Evolutionary conservation across 2,113 vertebrate genomes (phyloP).

Genomic region (Atrichornis clamosus): DNA sequence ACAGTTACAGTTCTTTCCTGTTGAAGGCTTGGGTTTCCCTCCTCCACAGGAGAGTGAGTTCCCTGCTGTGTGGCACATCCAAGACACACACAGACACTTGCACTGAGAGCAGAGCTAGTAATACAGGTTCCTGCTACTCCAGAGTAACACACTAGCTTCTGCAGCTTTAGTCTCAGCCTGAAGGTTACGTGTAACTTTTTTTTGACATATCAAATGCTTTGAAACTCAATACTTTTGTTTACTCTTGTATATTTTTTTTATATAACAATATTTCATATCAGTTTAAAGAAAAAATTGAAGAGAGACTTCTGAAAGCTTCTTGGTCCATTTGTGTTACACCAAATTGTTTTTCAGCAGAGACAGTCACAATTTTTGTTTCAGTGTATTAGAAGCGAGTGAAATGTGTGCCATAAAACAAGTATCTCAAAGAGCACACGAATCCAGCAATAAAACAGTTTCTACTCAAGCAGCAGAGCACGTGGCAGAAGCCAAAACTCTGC

Average conservation of each 20-base stretch:
- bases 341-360: not conserved
- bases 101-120: not conserved
- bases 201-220: not conserved
- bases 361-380: not conserved
- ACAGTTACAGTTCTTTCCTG: not conserved
- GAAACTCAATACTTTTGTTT: not conserved
- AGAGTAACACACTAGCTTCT: not conserved
- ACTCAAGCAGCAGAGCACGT: not conserved
- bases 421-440: not conserved
- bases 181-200: not conserved
- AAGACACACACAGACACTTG: not conserved
- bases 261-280: not conserved
- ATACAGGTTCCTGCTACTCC: not conserved
- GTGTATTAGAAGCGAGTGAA: not conserved
- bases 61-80: not conserved
- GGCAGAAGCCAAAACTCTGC: not conserved
- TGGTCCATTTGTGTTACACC: not conserved
- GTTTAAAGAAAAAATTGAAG: not conserved
- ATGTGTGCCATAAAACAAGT: not conserved
- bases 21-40: not conserved
- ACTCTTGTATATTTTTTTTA: not conserved
- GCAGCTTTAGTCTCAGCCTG: not conserved
- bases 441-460: not conserved
- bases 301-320: not conserved
- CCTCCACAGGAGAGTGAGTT: not conserved